Conservation (phyloP, 2,888 invertebrate species). For the Orchesella flavescens region DNA sequence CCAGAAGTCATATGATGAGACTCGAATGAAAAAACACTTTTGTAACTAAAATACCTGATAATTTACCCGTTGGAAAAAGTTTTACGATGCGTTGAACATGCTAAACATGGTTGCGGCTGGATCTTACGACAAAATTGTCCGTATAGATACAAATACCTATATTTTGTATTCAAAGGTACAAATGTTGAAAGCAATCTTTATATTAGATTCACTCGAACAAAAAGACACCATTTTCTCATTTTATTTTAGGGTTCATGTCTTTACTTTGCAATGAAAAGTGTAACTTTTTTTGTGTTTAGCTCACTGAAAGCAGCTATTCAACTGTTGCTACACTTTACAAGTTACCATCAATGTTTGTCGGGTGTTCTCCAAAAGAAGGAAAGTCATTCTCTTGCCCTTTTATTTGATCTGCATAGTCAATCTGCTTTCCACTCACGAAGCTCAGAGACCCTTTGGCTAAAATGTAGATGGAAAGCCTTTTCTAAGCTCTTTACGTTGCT, state of each 20-base stretch:
- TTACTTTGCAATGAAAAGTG: neutral
- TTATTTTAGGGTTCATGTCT: neutral
- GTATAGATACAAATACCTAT: no score
- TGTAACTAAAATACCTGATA: slow-evolving; percentile 25
- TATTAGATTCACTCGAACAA: neutral
- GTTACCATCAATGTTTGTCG: neutral
- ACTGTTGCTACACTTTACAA: neutral
- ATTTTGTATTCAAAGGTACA: no score
- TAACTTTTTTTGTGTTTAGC: neutral
- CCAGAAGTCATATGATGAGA: neutral
- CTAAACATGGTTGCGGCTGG: neutral
- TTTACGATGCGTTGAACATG: slow-evolving; percentile 1
- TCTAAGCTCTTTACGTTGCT: no score
- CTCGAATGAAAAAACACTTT: neutral
- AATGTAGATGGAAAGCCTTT: no score
- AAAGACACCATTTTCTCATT: neutral
- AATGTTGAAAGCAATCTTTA: neutral
- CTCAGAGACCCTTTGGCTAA: neutral
- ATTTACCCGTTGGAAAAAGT: slow-evolving; percentile 27
- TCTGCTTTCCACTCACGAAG: slow-evolving; percentile 3
- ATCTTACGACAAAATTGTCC: no score
- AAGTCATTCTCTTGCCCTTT: neutral
- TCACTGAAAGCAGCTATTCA: neutral
- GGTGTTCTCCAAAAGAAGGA: neutral
- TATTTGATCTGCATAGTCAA: slow-evolving; percentile 19